Conservation (phyloP, 2,888 invertebrate genomes). For the Therioaphis trifolii region DNA sequence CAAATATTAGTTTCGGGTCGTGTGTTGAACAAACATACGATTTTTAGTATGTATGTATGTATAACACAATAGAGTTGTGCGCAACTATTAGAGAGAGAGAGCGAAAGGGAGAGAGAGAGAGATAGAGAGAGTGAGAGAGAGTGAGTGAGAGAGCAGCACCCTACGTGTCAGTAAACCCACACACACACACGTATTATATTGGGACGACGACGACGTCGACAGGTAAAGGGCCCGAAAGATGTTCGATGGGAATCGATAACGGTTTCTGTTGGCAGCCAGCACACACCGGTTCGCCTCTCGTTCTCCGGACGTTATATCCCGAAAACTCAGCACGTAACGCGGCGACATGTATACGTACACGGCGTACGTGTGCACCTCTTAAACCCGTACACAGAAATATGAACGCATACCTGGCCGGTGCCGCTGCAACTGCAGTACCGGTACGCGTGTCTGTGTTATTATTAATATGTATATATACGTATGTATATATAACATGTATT, state of each 20-base stretch:
- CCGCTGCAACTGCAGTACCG: neutral
- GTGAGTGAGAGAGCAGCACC: neutral
- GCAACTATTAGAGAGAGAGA: too few species aligned
- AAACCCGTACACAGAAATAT: too few species aligned
- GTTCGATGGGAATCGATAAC: constrained; percentile 38
- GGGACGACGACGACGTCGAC: neutral
- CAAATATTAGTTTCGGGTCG: neutral
- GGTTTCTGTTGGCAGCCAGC: neutral
- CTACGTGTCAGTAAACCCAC: neutral
- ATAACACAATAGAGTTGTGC: too few species aligned
- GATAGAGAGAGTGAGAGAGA: too few species aligned
- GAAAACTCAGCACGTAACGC: neutral
- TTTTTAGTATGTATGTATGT: too few species aligned
- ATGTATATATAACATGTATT: too few species aligned
- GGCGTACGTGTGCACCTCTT: neutral
- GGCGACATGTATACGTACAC: neutral
- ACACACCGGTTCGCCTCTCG: neutral
- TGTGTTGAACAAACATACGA: neutral
- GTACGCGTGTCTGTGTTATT: too few species aligned
- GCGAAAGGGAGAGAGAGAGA: too few species aligned
- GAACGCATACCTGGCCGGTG: neutral
- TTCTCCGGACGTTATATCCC: neutral
- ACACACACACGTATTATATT: neutral
- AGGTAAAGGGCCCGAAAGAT: neutral
- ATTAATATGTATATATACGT: too few species aligned